Conservation (phyloP, 1,140 invertebrate genomes). For the Drosophila aff. region DNA sequence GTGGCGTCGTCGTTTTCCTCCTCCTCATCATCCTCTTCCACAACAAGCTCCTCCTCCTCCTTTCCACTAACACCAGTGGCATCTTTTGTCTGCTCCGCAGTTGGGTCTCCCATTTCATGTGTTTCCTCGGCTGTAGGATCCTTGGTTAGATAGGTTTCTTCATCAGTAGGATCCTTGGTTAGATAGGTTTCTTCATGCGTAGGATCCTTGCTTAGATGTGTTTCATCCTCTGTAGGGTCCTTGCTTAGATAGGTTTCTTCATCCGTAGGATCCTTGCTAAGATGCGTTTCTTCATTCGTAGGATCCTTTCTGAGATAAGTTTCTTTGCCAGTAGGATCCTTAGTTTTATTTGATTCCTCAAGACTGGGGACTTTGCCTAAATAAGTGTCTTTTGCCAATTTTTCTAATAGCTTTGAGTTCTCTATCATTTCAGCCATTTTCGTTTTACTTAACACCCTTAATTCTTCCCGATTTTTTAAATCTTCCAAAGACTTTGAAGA, state of each 20-base stretch:
- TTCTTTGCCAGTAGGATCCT: neutral
- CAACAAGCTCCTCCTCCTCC: neutral
- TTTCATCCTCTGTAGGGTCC: neutral
- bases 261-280: neutral
- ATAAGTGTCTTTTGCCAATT: conserved; percentile 22
- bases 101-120: conserved; percentile 3
- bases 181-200: neutral
- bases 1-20: conserved; percentile 12
- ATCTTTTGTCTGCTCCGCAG: conserved; percentile 1
- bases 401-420: conserved; percentile 10
- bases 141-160: neutral
- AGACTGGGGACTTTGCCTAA: neutral
- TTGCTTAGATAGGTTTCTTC: neutral
- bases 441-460: neutral
- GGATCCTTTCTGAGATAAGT: neutral
- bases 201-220: neutral
- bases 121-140: neutral
- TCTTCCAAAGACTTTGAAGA: neutral
- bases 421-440: conserved; percentile 6
- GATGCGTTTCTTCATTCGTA: neutral
- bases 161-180: neutral
- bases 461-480: neutral
- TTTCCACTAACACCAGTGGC: conserved; percentile 1
- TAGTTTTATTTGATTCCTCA: neutral
- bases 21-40: conserved; percentile 21